These are phyloP conservation scores for Decapterus maruadsi DNA, from an alignment of 2,797 vertebrate species.

Conservation along the genomic window DNA sequence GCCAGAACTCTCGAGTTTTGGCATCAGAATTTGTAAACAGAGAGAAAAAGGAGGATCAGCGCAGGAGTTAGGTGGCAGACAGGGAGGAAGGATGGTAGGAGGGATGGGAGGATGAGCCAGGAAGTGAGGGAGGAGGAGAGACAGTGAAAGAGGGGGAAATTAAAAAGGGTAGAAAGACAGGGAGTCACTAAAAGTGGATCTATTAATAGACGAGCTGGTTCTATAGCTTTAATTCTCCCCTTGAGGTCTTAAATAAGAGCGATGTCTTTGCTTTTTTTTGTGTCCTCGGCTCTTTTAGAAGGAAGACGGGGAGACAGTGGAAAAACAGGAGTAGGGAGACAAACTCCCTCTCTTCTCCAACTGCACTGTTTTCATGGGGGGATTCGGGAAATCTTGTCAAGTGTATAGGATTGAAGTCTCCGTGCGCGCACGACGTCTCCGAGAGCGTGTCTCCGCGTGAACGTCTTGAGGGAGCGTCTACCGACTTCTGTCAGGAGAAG, in stretches of 20 bases:
- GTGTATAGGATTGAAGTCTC: constrained; percentile 51
- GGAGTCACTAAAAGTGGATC: constrained; percentile 51
- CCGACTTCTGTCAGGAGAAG: constrained; percentile 36
- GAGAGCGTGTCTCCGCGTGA: constrained; percentile 16
- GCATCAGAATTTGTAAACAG: constrained; percentile 8
- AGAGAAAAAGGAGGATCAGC: not conserved
- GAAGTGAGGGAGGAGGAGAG: not conserved
- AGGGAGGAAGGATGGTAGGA: not conserved
- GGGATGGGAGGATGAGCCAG: constrained; percentile 5
- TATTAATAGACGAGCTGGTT: constrained; percentile 60
- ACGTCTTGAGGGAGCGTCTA: constrained; percentile 34
- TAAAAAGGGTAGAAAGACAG: constrained; percentile 7
- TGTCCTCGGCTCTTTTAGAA: constrained; percentile 26
- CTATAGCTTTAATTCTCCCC: constrained; percentile 61
- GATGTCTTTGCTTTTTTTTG: constrained; percentile 31
- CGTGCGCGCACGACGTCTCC: not conserved
- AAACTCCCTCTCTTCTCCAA: constrained; percentile 22
- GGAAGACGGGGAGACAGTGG: not conserved
- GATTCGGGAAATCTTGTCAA: constrained; percentile 49
- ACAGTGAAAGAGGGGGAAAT: not conserved
- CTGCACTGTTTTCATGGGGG: constrained; percentile 37
- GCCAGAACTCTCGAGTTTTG: not conserved
- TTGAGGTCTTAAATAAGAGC: constrained; percentile 54
- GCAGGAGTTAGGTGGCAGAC: not conserved
- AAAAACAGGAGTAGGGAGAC: constrained; percentile 19